Conservation (phyloP, 2,113 vertebrate species). For the Gallinago undulata region DNA sequence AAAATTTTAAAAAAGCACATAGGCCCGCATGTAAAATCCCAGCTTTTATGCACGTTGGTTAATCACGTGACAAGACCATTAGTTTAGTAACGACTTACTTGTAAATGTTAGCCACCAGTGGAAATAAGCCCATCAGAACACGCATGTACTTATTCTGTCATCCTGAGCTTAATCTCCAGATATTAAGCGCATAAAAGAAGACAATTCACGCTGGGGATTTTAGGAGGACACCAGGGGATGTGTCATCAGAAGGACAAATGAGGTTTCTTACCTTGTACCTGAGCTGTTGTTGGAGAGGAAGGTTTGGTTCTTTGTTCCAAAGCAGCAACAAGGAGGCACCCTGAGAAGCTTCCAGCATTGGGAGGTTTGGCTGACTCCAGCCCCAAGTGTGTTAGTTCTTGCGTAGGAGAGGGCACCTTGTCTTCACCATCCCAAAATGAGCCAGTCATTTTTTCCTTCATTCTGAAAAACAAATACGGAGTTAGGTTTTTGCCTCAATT, state of each 20-base stretch:
- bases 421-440: neutral
- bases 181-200: neutral
- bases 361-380: neutral
- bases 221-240: neutral
- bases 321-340: neutral
- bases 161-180: conserved; percentile 10
- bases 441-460: neutral
- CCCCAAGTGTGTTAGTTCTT: neutral
- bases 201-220: neutral
- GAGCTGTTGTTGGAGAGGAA: neutral
- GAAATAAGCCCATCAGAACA: neutral
- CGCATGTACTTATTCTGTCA: neutral
- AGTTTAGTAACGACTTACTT: neutral
- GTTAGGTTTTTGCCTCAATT: neutral
- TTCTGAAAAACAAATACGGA: neutral
- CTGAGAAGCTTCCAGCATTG: neutral
- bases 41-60: neutral
- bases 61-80: neutral
- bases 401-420: neutral
- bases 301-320: neutral
- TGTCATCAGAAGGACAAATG: neutral
- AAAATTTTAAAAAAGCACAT: neutral
- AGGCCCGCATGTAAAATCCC: neutral
- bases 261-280: neutral
- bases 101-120: neutral